Base-by-base conservation (phyloP, 1,140 invertebrate species). In the Helicoverpa armigera region DNA sequence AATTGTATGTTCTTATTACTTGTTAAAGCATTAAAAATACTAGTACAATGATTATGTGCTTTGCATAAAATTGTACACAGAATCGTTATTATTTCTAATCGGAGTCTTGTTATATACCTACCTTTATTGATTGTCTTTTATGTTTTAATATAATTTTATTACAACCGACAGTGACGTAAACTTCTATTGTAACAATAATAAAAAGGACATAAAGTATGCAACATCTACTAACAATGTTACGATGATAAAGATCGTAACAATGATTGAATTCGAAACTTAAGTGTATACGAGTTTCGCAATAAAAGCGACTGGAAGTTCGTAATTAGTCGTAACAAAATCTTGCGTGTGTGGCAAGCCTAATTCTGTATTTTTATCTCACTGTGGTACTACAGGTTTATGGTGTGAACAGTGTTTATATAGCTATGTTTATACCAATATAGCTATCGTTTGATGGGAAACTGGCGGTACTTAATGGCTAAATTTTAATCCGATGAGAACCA, bases 381-480 rank as follows among this genome's bases (percentile, higher is more conserved):
- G 48, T n/a, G 18, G 48, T 77, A 67, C 14, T 77, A 77, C 60
- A 54, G 75, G 75, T 77, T 77, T 65, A 16, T 77, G 75, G 75
- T 77, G 75, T 77, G 75, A 77, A 77, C 50, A 75, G 31, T 77
- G 60, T 77, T 65, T 77, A 77, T 65, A 54, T 67, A 77, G 74
- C 75, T 67, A 77, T 75, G 50, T 77, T 77, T 65, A 65, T 67
- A 43, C 67, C 54, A 48, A 18, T 77, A 31, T 54, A 50, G 65
- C 61, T 50, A 77, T 77, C 73, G 67, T 18, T 61, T 23, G 60
- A 76, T 77, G 75, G 75, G 75, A 77, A 74, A 53, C 50, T 67
- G 50, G 18, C 61, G 75, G 48, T 54, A 43, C 61, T 77, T 77
- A 77, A 77, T 77, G 29, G 61, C 61, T 63, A 75, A 75, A 67